Conservation (phyloP, 1,140 invertebrate species). For the Oreohelix idahoensis region DNA sequence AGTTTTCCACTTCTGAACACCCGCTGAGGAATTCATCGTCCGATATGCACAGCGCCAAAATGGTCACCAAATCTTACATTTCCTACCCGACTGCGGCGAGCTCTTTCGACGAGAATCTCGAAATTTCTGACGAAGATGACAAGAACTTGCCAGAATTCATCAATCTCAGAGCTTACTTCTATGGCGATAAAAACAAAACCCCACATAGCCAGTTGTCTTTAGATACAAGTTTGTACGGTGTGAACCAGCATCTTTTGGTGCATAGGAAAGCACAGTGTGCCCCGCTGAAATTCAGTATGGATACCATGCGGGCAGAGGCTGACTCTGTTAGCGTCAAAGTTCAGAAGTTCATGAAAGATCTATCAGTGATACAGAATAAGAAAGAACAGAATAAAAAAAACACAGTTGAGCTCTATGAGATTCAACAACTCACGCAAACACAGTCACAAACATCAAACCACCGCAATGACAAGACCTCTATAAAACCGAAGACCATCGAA, state of each 20-base stretch:
- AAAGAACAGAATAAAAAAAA: background rate
- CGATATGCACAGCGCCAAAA: background rate
- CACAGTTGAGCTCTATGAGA: background rate
- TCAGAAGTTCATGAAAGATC: slow-evolving; percentile 50
- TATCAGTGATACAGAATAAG: background rate
- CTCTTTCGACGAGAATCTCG: background rate
- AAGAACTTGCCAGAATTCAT: slow-evolving; percentile 51
- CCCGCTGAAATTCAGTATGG: slow-evolving; percentile 47
- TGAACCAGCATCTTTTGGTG: too few species aligned
- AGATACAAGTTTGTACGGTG: background rate
- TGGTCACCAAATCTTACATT: background rate
- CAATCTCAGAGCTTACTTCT: slow-evolving; percentile 21
- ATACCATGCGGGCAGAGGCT: slow-evolving; percentile 53
- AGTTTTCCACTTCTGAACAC: too few species aligned
- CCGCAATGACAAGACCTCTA: background rate
- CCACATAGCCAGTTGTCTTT: background rate
- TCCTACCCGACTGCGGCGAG: background rate
- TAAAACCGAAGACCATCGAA: background rate
- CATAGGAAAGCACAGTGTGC: too few species aligned
- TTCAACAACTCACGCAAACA: background rate
- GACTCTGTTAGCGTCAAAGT: slow-evolving; percentile 55
- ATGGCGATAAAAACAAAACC: background rate
- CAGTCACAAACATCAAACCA: background rate
- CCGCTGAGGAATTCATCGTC: too few species aligned
- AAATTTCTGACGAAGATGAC: slow-evolving; percentile 46